Evolutionary conservation across 2,888 invertebrate species (phyloP).

Genomic region (Lampropteryx suffumata): DNA sequence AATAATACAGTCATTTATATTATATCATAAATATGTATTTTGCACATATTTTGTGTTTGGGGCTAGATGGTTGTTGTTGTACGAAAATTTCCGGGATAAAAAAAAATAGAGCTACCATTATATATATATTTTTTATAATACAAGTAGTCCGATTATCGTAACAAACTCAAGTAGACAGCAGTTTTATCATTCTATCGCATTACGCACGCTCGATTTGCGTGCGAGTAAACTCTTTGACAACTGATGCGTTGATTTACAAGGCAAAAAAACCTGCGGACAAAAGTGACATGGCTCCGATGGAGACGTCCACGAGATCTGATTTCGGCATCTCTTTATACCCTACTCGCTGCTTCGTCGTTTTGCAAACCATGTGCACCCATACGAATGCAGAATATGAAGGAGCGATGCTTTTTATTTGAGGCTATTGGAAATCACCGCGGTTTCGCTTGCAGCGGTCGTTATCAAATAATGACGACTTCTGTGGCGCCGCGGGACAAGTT

Average conservation of each 20-base stretch:
- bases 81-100: too few species aligned
- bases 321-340: conserved; percentile 73
- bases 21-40: too few species aligned
- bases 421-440: too few species aligned
- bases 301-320: conserved; percentile 72
- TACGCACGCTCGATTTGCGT: conserved; percentile 55
- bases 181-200: conserved; percentile 12
- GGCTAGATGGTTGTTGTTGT: too few species aligned
- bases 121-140: too few species aligned
- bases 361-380: conserved; percentile 46
- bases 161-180: conserved; percentile 1
- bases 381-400: conserved; percentile 34
- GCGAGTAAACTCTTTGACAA: conserved; percentile 36
- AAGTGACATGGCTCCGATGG: conserved; percentile 49
- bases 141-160: conserved; percentile 3
- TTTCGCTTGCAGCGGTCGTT: too few species aligned
- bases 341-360: conserved; percentile 48
- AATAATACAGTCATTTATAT: too few species aligned
- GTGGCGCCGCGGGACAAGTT: too few species aligned
- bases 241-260: conserved; percentile 73
- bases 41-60: too few species aligned
- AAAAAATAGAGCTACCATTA: too few species aligned
- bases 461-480: too few species aligned
- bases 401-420: conserved; percentile 15
- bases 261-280: conserved; percentile 44